Evolutionary conservation across 2,888 invertebrate species (phyloP).

Genomic region (Lymantria monacha): DNA sequence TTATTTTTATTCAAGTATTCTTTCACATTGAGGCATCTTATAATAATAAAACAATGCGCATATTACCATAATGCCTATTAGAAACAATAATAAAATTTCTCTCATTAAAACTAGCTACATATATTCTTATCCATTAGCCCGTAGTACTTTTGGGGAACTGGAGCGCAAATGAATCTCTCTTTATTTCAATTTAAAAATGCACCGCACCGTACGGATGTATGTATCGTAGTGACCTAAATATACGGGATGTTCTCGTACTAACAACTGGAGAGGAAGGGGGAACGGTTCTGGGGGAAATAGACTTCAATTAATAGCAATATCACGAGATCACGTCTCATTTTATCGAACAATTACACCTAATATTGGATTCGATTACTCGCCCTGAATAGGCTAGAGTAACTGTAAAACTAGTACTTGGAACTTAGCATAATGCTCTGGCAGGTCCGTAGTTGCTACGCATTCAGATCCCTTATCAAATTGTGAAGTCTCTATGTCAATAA

Average conservation of each 20-base stretch:
- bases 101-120: slow-evolving; percentile 28
- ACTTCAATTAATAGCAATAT: slow-evolving; percentile 35
- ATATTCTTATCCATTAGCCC: slow-evolving; percentile 29
- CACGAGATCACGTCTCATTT: slow-evolving; percentile 18
- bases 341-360: slow-evolving; percentile 13
- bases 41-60: too few relatives aligned
- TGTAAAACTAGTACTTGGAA: too few relatives aligned
- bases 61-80: neutral
- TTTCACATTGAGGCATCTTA: too few relatives aligned
- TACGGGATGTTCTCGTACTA: slow-evolving; percentile 36
- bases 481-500: slow-evolving; percentile 24
- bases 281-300: slow-evolving; percentile 27
- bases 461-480: slow-evolving; percentile 25
- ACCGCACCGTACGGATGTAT: slow-evolving; percentile 42
- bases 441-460: slow-evolving; percentile 15
- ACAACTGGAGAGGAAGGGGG: slow-evolving; percentile 24
- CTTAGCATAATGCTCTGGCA: slow-evolving; percentile 11
- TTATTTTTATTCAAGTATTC: too few relatives aligned
- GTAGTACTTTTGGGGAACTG: slow-evolving; percentile 39
- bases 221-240: slow-evolving; percentile 55
- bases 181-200: slow-evolving; percentile 57
- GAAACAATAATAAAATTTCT: slow-evolving; percentile 32
- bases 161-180: slow-evolving; percentile 50
- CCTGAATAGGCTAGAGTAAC: slow-evolving; percentile 4
- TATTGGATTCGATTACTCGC: slow-evolving; percentile 5